A percentile compares a stretch with the other conserved stretches of the same genome.
phyloP scores from a whole-genome alignment of 2,888 invertebrate species.

The Campoletis raptor region DNA sequence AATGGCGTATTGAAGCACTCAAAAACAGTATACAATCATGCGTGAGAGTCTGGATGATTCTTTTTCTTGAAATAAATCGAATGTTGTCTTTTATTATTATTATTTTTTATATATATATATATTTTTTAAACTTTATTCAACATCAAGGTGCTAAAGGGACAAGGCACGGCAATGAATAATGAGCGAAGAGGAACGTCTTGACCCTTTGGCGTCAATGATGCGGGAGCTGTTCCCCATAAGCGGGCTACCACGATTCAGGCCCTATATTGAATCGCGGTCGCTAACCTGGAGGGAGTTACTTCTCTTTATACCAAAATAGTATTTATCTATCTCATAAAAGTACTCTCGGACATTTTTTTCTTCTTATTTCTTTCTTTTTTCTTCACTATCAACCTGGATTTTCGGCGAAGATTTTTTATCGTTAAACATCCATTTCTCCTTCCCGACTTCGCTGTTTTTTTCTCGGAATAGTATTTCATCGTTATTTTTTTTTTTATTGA shows the following conservation, averaged over 20 bases:
- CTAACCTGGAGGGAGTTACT: conserved; percentile 75
- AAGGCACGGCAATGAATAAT: conserved; percentile 70
- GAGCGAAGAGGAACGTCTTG: conserved; percentile 71
- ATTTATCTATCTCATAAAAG: conserved; percentile 81
- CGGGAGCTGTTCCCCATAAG: conserved; percentile 56
- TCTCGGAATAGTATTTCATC: not conserved
- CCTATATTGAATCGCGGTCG: conserved; percentile 82
- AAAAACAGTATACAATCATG: conserved; percentile 39
- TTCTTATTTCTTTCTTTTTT: conserved; percentile 18
- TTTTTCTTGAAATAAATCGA: conserved; percentile 1
- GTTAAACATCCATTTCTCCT: conserved; percentile 3
- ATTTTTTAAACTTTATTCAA: conserved; percentile 42
- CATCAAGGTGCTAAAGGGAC: conserved; percentile 72
- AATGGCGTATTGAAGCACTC: conserved; percentile 29
- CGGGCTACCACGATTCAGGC: conserved; percentile 78
- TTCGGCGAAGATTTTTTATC: conserved; percentile 43
- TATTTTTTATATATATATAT: not conserved
- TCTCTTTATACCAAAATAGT: conserved; percentile 81
- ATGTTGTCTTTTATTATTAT: conserved; percentile 1
- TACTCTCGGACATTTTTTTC: conserved; percentile 70
- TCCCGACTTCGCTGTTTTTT: not conserved
- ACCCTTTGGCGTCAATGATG: conserved; percentile 70
- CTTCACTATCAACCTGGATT: conserved; percentile 40
- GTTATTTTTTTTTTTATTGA: not conserved
- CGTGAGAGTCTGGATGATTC: conserved; percentile 51